Evolutionary conservation across 2,888 invertebrate genomes (phyloP), one percentile per base, ranked within the genome.

Genomic region (Himalopsyche anomala): DNA sequence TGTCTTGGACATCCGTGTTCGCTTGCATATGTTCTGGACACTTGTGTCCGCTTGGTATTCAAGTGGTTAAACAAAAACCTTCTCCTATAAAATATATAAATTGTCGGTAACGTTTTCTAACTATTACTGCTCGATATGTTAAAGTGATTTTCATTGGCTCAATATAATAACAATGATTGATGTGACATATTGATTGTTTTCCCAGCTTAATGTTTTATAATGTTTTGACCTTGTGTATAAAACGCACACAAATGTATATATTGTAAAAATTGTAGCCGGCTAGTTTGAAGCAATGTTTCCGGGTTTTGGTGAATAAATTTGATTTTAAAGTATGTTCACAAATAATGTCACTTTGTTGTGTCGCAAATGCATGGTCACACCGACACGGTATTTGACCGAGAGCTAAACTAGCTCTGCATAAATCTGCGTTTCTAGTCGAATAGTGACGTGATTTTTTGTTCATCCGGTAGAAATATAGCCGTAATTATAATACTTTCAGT

Each of bases 341-440:
- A 5, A 8, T 19, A 62, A n/a, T 62, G 62, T 19, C 62, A 62
- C 62, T 62, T 62, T 62, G 62, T n/a, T 62, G 62, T 19, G 62
- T 28, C 28, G 62, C n/a, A 19, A 62, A 19, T 62, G 62, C 62
- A 62, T 62, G 62, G 62, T 62, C 62, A 62, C 62, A 62, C 8
- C 62, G 62, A 62, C 62, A 62, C 19, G 62, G 19, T 62, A n/a
- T 62, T 12, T 62, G 62, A 28, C 19, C 19, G 62, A 62, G 62
- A 62, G 51, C 19, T 19, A 62, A 28, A 62, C 62, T 62, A 62
- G 28, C 19, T 62, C 19, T 62, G 28, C 28, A 28, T 28, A 62
- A 62, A 62, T 62, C 62, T 62, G 62, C 62, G n/a, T 5, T 62
- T 19, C 62, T 62, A 62, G 62, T 62, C 62, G 62, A 62, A 62